Evolutionary conservation across 1,140 invertebrate species (phyloP).

Genomic region (Physella acuta): DNA sequence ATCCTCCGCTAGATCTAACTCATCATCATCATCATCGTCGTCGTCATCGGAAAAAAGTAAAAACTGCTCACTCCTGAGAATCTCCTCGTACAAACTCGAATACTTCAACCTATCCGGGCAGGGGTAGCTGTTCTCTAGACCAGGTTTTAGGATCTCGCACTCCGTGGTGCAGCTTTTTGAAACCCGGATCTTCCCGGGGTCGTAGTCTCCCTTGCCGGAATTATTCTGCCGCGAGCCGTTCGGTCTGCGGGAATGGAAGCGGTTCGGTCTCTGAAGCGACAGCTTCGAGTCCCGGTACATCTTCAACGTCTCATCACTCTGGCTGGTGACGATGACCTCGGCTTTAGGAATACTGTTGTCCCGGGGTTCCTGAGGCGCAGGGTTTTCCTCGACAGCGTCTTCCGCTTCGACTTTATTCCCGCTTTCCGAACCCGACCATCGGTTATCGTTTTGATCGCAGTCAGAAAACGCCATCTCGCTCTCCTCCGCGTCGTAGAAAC

Average conservation of each 20-base stretch:
- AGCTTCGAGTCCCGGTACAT: too few species aligned
- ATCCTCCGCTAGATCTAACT: not conserved
- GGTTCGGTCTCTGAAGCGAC: too few species aligned
- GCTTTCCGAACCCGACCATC: not conserved
- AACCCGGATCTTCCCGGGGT: not conserved
- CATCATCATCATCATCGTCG: not conserved
- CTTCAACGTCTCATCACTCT: too few species aligned
- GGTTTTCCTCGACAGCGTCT: too few species aligned
- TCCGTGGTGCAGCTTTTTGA: constrained; percentile 6
- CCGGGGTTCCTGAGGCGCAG: too few species aligned
- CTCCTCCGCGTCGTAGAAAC: not conserved
- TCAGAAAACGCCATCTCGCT: not conserved
- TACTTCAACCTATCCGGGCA: not conserved
- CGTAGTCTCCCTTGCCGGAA: too few species aligned
- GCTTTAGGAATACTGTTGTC: too few species aligned
- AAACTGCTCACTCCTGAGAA: not conserved
- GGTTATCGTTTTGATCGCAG: not conserved
- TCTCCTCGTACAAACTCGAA: not conserved
- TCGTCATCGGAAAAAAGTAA: not conserved
- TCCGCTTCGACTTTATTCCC: not conserved
- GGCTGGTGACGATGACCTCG: too few species aligned
- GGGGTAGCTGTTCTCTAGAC: not conserved
- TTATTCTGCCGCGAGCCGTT: too few species aligned
- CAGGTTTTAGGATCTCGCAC: not conserved
- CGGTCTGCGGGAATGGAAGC: too few species aligned